Percentiles rank a stretch among this genome's conserved stretches.
Conservation (phyloP, 2,888 invertebrate genomes). For the Dromius quadrimaculatus region DNA sequence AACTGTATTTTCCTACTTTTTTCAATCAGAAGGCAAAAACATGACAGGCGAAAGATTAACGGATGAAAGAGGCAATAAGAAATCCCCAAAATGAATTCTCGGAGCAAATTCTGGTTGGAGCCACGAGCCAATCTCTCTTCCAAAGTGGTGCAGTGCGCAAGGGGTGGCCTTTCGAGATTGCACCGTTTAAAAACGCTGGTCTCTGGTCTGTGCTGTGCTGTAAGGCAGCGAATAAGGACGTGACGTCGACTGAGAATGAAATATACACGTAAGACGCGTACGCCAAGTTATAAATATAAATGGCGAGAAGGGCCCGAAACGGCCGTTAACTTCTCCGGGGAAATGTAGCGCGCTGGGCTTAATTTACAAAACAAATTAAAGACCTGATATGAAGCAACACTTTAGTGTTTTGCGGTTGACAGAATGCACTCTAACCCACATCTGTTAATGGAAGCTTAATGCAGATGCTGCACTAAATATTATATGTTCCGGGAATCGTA, state of each 20-base stretch:
- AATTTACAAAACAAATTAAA: constrained; percentile 66
- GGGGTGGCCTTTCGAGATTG: constrained; percentile 34
- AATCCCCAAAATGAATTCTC: constrained; percentile 16
- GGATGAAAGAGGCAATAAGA: constrained; percentile 16
- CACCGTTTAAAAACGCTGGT: constrained; percentile 32
- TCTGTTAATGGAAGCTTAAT: constrained; percentile 3
- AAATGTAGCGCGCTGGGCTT: constrained; percentile 57
- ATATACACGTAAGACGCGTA: constrained; percentile 31
- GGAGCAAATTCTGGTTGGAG: background rate
- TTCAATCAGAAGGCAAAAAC: too few species aligned
- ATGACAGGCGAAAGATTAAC: too few species aligned
- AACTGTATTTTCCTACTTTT: too few species aligned
- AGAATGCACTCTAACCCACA: too few species aligned
- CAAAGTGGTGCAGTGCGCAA: constrained; percentile 34
- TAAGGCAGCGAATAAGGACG: constrained; percentile 2
- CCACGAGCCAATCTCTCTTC: constrained; percentile 23
- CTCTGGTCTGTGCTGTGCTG: background rate
- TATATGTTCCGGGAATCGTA: too few species aligned
- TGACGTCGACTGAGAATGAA: constrained; percentile 33
- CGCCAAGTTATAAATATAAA: constrained; percentile 59
- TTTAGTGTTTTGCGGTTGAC: constrained; percentile 61
- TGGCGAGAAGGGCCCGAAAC: constrained; percentile 55
- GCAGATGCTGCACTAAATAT: background rate
- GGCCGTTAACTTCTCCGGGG: constrained; percentile 52
- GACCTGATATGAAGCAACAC: constrained; percentile 65